phyloP scores from a whole-genome alignment of 2,797 vertebrate genomes.

The Rhinatrema bivittatum region DNA sequence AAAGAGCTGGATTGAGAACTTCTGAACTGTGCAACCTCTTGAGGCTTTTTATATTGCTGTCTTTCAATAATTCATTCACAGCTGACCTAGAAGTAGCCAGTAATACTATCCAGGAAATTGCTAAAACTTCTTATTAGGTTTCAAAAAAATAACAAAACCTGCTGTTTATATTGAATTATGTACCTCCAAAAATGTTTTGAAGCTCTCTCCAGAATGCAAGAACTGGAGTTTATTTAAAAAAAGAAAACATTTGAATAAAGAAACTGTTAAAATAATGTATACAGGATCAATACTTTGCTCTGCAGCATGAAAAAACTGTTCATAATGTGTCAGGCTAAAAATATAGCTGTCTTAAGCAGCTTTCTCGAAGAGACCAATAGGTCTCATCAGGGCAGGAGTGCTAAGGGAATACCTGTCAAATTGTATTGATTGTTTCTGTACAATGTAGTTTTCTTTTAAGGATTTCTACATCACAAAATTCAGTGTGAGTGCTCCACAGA shows the following conservation, averaged over 20 bases:
- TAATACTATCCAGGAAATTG: too few relatives aligned
- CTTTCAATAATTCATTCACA: too few relatives aligned
- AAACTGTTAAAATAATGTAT: constrained; percentile 15
- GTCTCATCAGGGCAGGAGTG: constrained; percentile 1
- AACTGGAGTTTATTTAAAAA: too few relatives aligned
- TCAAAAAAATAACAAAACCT: too few relatives aligned
- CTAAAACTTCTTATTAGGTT: too few relatives aligned
- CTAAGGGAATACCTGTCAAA: constrained; percentile 26
- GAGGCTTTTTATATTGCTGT: too few relatives aligned
- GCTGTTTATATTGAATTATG: too few relatives aligned
- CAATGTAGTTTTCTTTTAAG: constrained; percentile 5
- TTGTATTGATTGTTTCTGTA: constrained; percentile 18
- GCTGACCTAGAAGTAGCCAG: too few relatives aligned
- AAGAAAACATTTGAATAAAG: constrained; percentile 6
- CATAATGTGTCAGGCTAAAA: constrained; percentile 2
- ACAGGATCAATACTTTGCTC: constrained; percentile 3
- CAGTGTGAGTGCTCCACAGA: constrained; percentile 8
- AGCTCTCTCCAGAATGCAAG: too few relatives aligned
- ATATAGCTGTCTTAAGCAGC: constrained; percentile 15
- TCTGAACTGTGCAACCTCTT: too few relatives aligned
- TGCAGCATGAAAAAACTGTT: background rate
- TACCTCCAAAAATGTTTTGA: too few relatives aligned
- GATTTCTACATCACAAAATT: constrained; percentile 16
- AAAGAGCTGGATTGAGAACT: too few relatives aligned
- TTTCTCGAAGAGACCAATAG: constrained; percentile 7